Base-by-base conservation (phyloP, 2,888 invertebrate species). In the Polia nebulosa region DNA sequence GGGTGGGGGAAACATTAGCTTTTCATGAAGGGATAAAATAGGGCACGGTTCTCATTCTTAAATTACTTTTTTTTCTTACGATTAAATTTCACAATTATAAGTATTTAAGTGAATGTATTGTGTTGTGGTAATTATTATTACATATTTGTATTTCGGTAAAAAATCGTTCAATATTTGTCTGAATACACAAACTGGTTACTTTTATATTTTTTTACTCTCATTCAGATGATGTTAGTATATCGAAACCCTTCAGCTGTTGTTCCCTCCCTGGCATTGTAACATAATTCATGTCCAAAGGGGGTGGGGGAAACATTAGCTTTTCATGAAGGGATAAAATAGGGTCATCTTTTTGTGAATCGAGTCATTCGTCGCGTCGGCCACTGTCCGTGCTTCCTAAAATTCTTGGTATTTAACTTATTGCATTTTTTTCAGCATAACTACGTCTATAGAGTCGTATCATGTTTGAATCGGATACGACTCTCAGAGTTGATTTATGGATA, bases 241-340 rank as follows among this genome's bases (percentile, higher is more conserved):
- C 45, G 44, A 57, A 52, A 45, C 45, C 32, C 22, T 36, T 34
- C 15, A 27, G 7, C 32, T 63, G 9, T 47, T 45, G 22, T 32
- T 59, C n/a, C 15, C 32, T 36, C 34, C 22, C 34, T 9, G 41
- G 34, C 34, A 44, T 73, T 71, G 47, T 41, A 53, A 53, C n/a
- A 22, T 41, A 39, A 47, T 47, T 39, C 13, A 61, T 53, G 20
- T 32, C 9, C 17, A 32, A 62, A 20, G n/a, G n/a, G 41, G 39
- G 39, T 41, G n/a, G 39, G 41, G 74, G 29, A 65, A 56, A 32
- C 49, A 36, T 17, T 29, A 25, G 4, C 13, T 41, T 47, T 17
- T 27, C 22, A 41, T 57, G 39, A 57, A 29, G 67, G n/a, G 11
- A 27, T 29, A 32, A 74, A 56, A 29, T 45, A n/a, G 39, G 67